Evolutionary conservation across 2,797 vertebrate species (phyloP), one percentile per base, ranked within the genome.

Genomic region (Urophycis tenuis): DNA sequence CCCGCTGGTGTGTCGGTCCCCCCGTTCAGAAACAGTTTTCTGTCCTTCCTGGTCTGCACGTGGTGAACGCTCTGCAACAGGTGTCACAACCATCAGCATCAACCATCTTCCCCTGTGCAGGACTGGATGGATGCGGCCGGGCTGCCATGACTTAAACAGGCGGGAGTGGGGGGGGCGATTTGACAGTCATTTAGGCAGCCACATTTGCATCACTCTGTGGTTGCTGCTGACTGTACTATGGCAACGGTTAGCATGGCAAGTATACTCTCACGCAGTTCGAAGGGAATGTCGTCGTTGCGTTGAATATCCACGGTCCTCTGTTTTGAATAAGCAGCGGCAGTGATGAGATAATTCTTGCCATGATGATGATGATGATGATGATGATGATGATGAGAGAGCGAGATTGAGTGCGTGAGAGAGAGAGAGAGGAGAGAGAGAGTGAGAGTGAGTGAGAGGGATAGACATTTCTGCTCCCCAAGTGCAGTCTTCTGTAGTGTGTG

Each of bases 51-150:
- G 9, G 67, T 36, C 71, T 74, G 64, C 39, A 32, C 76, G 17
- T 53, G 45, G 45, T 6, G 7, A 60, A 60, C 8, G 22, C 49
- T 60, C 74, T 79, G 77, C 81, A 35, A 74, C 85, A 84, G 87
- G 82, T 89, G 84, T n/a, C n/a, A n/a, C 78, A 82, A 78, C 76
- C 78, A 32, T 74, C 0, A 1, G 74, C 81, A 81, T 89, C 85
- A 73, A 32, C 79, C 86, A 77, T 85, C 80, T 53, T 78, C 70
- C 74, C 72, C 39, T 71, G 1, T 2, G 69, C 14, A 71, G 69
- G 69, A 31, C 69, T 71, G 5, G 69, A 19, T 19, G 29, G 69
- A 17, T 33, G 29, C 31, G 19, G 30, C 69, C 2, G 7, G 9
- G 12, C 11, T 19, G 30, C 6, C 11, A 70, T 70, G 67, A 70